Percentiles rank a stretch among this genome's conserved stretches.
Conservation (phyloP, 2,113 vertebrate genomes). For the Eubucco bourcierii region DNA sequence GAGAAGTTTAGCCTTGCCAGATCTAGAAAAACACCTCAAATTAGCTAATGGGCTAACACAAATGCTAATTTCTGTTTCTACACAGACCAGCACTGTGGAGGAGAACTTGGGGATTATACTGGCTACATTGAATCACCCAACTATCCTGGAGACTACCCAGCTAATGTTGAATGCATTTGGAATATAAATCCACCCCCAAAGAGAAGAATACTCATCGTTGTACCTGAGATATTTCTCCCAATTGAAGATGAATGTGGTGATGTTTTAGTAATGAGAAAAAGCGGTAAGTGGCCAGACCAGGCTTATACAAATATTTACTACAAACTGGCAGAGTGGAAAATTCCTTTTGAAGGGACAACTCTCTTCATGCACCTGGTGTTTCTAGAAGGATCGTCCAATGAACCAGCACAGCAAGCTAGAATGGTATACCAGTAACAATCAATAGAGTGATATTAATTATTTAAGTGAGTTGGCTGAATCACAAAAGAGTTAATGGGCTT, state of each 20-base stretch:
- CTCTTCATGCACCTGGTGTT: neutral
- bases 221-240: constrained; percentile 84
- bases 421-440: neutral
- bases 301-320: neutral
- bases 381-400: neutral
- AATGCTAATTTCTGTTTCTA: neutral
- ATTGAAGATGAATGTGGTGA: constrained; percentile 84
- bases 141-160: constrained; percentile 84
- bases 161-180: constrained; percentile 82
- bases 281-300: constrained; percentile 60
- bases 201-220: constrained; percentile 81
- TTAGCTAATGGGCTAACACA: neutral
- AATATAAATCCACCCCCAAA: constrained; percentile 83
- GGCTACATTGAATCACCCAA: constrained; percentile 85
- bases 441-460: neutral
- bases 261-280: constrained; percentile 85
- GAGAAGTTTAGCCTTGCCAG: neutral
- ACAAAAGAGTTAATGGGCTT: neutral
- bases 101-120: constrained; percentile 82
- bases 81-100: constrained; percentile 83
- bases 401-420: neutral
- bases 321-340: neutral
- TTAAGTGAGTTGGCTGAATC: neutral
- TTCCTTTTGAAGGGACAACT: neutral
- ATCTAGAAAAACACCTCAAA: neutral